Evolutionary conservation across 2,113 vertebrate species (phyloP).

Genomic region (Paraplagusia blochii): DNA sequence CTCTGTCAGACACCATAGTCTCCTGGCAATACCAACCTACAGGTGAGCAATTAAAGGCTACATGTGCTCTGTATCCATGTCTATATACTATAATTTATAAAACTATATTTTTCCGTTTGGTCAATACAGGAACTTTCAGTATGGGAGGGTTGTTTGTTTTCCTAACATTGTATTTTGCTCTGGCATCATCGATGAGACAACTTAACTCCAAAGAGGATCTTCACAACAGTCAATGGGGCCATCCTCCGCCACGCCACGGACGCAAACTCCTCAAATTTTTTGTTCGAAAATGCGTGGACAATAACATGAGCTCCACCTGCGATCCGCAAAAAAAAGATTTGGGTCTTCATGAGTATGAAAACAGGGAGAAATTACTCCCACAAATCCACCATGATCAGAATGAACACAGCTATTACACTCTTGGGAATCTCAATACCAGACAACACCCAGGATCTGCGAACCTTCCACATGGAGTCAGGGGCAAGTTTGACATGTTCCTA

Average conservation of each 20-base stretch:
- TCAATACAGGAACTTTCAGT: constrained; percentile 2
- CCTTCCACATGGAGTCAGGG: constrained; percentile 57
- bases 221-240: constrained; percentile 58
- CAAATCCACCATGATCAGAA: constrained; percentile 31
- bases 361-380: constrained; percentile 55
- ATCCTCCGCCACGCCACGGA: constrained; percentile 66
- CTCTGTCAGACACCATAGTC: background rate
- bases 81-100: background rate
- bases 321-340: constrained; percentile 44
- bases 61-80: background rate
- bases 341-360: constrained; percentile 64
- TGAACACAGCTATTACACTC: constrained; percentile 55
- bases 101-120: background rate
- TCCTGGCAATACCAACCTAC: background rate
- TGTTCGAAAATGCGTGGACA: constrained; percentile 61
- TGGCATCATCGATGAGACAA: constrained; percentile 36
- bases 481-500: constrained; percentile 45
- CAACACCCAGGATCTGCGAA: constrained; percentile 20
- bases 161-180: constrained; percentile 6
- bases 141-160: constrained; percentile 18
- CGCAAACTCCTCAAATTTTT: constrained; percentile 65
- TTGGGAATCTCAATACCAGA: constrained; percentile 63
- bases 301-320: constrained; percentile 69
- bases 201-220: constrained; percentile 60
- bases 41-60: constrained; percentile 17